Percentiles rank a stretch among this genome's conserved stretches.
These are phyloP conservation scores for Platyscapa corneri DNA, from an alignment of 1,140 invertebrate species.

Conservation along the genomic window DNA sequence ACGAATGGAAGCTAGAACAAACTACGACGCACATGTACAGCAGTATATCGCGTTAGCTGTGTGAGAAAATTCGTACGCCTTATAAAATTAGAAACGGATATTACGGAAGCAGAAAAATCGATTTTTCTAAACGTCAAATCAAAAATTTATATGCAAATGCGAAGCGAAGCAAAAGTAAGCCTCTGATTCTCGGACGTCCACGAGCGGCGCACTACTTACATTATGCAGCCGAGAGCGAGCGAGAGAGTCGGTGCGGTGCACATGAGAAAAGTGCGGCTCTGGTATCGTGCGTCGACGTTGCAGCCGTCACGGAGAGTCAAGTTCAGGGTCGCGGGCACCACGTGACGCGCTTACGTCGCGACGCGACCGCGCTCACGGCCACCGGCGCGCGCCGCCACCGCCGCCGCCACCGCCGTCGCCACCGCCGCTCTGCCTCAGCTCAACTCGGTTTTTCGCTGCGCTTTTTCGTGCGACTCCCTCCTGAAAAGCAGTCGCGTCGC, in stretches of 20 bases:
- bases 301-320: slow-evolving; percentile 47
- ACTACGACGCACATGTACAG: too few relatives aligned
- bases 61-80: too few relatives aligned
- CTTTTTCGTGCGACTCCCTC: neutral
- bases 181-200: neutral
- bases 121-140: neutral
- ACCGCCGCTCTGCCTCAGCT: neutral
- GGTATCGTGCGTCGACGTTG: slow-evolving; percentile 13
- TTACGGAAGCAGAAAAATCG: neutral
- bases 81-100: neutral
- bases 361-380: slow-evolving; percentile 26
- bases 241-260: neutral
- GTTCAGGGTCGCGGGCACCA: slow-evolving; percentile 46
- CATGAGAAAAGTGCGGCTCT: slow-evolving; percentile 12
- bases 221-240: neutral
- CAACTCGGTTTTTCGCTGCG: neutral
- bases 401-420: neutral
- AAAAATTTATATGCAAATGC: neutral
- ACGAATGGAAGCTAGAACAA: too few relatives aligned
- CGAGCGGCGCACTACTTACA: neutral
- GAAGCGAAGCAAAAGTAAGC: neutral
- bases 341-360: slow-evolving; percentile 28
- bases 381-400: neutral
- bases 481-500: too few relatives aligned
- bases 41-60: too few relatives aligned